Evolutionary conservation across 2,797 vertebrate genomes (phyloP).

Genomic region (Meda fulgida): DNA sequence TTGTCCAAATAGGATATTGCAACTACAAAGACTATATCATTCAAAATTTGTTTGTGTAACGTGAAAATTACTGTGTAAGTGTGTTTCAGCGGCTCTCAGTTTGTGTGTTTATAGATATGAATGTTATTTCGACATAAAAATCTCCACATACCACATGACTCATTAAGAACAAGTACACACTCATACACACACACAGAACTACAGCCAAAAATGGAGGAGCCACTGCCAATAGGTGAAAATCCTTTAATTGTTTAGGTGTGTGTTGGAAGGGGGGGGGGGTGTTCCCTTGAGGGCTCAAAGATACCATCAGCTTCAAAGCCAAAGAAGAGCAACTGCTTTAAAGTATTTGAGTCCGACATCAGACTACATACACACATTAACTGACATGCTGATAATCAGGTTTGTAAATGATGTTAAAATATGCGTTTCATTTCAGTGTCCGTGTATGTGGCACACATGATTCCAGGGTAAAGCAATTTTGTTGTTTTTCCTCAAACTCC

Average conservation of each 20-base stretch:
- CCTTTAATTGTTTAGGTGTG: constrained; percentile 36
- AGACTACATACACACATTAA: neutral
- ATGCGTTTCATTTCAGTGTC: neutral
- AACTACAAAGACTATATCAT: neutral
- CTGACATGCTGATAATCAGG: constrained; percentile 1
- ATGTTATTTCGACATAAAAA: neutral
- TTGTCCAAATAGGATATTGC: neutral
- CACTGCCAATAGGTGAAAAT: constrained; percentile 24
- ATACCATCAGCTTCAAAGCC: constrained; percentile 29
- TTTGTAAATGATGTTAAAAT: neutral
- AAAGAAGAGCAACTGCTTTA: constrained; percentile 17
- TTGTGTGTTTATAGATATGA: constrained; percentile 9
- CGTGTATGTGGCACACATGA: neutral
- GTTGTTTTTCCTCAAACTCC: neutral
- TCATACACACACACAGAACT: constrained; percentile 39
- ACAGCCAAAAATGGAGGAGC: constrained; percentile 31
- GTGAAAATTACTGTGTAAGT: neutral
- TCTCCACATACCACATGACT: constrained; percentile 18
- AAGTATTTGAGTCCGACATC: constrained; percentile 11
- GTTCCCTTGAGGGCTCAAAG: constrained; percentile 15
- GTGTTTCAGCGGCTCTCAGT: neutral
- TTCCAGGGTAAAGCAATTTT: neutral
- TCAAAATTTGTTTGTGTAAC: neutral
- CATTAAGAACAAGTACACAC: constrained; percentile 13
- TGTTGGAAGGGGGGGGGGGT: neutral